These are phyloP conservation scores for Euspilapteryx auroguttella DNA, from an alignment of 2,888 invertebrate species.

Conservation along the genomic window DNA sequence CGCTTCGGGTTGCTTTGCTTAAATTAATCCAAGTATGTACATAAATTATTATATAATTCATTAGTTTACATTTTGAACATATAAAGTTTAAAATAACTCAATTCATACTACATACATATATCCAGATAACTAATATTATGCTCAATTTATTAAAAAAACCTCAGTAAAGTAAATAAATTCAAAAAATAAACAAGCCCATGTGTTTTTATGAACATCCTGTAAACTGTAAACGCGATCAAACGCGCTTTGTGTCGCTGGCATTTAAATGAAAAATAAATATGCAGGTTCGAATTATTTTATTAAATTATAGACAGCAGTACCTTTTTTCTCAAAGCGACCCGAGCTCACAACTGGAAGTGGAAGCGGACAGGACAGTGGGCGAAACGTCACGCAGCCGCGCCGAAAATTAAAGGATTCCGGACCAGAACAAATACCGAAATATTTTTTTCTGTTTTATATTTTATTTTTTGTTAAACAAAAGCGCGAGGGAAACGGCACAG, in stretches of 20 bases:
- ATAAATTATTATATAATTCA: too few relatives aligned
- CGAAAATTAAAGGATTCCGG: conserved; percentile 60
- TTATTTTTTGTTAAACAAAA: conserved; percentile 56
- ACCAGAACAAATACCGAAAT: conserved; percentile 57
- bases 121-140: too few relatives aligned
- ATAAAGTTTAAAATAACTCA: too few relatives aligned
- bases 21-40: too few relatives aligned
- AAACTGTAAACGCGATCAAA: conserved; percentile 9
- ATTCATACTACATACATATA: too few relatives aligned
- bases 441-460: conserved; percentile 58
- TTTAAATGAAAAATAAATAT: conserved; percentile 15
- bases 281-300: conserved; percentile 12
- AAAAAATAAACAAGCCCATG: too few relatives aligned
- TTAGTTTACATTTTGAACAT: too few relatives aligned
- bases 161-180: too few relatives aligned
- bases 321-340: conserved; percentile 38
- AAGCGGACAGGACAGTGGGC: conserved; percentile 23
- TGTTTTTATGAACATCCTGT: too few relatives aligned
- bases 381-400: conserved; percentile 42
- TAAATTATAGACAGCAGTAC: conserved; percentile 20
- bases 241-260: conserved; percentile 1
- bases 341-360: too few relatives aligned
- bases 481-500: conserved; percentile 28
- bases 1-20: too few relatives aligned
- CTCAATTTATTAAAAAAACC: too few relatives aligned